These are phyloP conservation scores for Amphiprion clarkii DNA, from an alignment of 2,797 vertebrate species.

Conservation along the genomic window DNA sequence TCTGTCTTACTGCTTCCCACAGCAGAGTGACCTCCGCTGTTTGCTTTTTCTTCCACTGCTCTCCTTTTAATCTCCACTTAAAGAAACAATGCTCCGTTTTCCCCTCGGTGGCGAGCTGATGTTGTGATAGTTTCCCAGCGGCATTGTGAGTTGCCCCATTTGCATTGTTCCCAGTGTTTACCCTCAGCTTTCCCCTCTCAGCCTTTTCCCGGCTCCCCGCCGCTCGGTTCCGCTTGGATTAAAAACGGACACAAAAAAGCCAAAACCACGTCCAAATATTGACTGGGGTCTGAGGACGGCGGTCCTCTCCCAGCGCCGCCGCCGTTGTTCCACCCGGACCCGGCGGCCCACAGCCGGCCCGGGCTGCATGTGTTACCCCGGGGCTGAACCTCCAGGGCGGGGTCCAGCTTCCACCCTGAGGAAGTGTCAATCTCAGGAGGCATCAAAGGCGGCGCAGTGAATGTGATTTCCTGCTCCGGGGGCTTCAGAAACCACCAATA, in stretches of 20 bases:
- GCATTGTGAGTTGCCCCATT: constrained; percentile 75
- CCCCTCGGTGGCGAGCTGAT: constrained; percentile 68
- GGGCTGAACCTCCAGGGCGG: constrained; percentile 53
- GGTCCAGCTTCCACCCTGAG: constrained; percentile 68
- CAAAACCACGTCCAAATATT: constrained; percentile 88
- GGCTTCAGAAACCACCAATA: constrained; percentile 64
- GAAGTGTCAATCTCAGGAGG: constrained; percentile 65
- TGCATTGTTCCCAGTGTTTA: constrained; percentile 83
- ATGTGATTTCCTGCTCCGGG: constrained; percentile 65
- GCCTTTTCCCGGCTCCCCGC: constrained; percentile 75
- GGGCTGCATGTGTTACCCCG: constrained; percentile 70
- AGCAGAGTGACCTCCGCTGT: constrained; percentile 66
- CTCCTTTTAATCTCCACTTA: constrained; percentile 85
- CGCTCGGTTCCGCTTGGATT: constrained; percentile 82
- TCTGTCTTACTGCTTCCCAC: constrained; percentile 24
- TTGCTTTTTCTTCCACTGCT: constrained; percentile 62
- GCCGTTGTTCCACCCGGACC: constrained; percentile 86
- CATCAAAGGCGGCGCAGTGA: constrained; percentile 64
- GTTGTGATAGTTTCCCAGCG: constrained; percentile 83
- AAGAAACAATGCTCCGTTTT: constrained; percentile 78
- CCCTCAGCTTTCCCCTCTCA: constrained; percentile 72
- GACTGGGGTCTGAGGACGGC: constrained; percentile 82
- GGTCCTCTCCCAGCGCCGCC: constrained; percentile 79
- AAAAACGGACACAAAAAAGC: constrained; percentile 79
- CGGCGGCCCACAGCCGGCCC: constrained; percentile 83